Conservation (phyloP, 2,797 vertebrate species). For the Paratrypauchen microcephalus region DNA sequence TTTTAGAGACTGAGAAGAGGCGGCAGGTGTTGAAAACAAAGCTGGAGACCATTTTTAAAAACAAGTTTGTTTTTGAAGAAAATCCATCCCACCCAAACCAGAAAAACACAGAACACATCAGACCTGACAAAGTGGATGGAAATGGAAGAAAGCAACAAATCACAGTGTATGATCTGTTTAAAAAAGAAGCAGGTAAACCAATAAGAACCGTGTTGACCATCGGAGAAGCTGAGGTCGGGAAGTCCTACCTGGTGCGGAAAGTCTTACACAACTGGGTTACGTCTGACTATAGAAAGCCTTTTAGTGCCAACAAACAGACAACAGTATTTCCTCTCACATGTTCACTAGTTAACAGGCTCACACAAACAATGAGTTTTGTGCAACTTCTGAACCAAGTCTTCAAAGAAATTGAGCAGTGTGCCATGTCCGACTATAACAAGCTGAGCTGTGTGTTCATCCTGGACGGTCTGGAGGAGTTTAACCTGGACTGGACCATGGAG, state of each 20-base stretch:
- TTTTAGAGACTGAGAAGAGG: constrained; percentile 15
- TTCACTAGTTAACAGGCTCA: not conserved
- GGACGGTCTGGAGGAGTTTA: constrained; percentile 29
- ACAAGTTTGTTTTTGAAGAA: not conserved
- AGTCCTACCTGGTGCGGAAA: constrained; percentile 1
- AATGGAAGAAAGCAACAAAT: not conserved
- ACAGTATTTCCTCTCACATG: not conserved
- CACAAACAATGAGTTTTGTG: not conserved
- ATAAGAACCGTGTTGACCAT: constrained; percentile 4
- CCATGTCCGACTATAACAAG: not conserved
- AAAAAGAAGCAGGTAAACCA: accelerated
- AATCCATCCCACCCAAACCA: constrained; percentile 8
- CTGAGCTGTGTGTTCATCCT: constrained; percentile 31
- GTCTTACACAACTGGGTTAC: not conserved
- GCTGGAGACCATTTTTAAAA: accelerated
- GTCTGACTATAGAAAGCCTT: not conserved
- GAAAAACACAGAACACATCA: constrained; percentile 40
- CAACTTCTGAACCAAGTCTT: constrained; percentile 8
- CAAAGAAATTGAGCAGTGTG: not conserved
- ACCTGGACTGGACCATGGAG: constrained; percentile 29
- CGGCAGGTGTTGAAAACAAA: not conserved
- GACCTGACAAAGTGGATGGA: not conserved
- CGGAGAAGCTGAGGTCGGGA: not conserved
- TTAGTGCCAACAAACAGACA: not conserved
- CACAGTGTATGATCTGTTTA: constrained; percentile 15